phyloP scores from a whole-genome alignment of 2,888 invertebrate species.

The Thymelicus acteon region DNA sequence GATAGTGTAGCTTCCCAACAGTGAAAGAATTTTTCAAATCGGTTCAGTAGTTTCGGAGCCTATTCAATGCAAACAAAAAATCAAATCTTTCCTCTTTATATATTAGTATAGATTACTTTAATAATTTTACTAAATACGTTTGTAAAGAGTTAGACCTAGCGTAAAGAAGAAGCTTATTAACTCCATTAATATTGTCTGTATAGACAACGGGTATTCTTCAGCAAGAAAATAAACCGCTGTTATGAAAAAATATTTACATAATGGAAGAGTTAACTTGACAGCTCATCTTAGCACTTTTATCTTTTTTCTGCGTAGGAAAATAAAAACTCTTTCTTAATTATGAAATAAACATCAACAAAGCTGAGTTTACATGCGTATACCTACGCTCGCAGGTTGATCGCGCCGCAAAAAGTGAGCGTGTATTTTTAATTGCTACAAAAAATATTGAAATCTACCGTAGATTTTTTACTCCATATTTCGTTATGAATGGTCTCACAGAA shows the following conservation, averaged over 20 bases:
- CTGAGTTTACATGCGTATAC: conserved; percentile 9
- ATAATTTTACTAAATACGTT: no score
- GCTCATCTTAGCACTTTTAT: not conserved
- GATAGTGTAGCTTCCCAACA: no score
- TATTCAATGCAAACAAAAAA: no score
- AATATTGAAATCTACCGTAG: conserved; percentile 12
- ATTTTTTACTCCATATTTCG: conserved; percentile 26
- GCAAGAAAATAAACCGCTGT: no score
- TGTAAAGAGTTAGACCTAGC: no score
- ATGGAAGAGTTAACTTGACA: not conserved
- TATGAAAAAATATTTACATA: not conserved
- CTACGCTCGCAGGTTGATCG: conserved; percentile 44
- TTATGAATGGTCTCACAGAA: conserved; percentile 19
- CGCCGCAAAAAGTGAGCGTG: conserved; percentile 49
- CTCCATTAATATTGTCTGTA: no score
- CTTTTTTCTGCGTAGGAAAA: not conserved
- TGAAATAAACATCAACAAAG: conserved; percentile 9
- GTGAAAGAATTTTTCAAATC: no score
- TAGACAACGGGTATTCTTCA: no score
- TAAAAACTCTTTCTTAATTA: conserved; percentile 1
- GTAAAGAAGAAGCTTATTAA: no score
- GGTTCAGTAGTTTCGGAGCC: no score
- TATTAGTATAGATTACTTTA: no score
- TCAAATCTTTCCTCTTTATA: no score
- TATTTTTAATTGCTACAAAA: conserved; percentile 41